Conservation (phyloP, 2,888 invertebrate genomes). For the Prosapia bicincta region DNA sequence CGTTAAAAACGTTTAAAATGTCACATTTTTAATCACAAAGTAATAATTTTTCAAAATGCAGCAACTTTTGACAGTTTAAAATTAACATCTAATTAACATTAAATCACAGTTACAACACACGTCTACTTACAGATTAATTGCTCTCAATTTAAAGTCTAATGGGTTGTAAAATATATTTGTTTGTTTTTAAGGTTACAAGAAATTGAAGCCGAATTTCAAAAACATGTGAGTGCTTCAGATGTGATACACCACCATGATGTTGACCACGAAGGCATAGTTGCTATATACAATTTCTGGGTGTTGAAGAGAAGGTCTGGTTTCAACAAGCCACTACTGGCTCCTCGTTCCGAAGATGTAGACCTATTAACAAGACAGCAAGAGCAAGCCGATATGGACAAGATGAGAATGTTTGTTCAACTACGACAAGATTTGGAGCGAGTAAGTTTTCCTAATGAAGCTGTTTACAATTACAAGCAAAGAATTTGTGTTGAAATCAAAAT, state of each 20-base stretch:
- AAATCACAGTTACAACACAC: too few species aligned
- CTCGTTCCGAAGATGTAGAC: constrained; percentile 78
- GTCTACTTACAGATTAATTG: too few species aligned
- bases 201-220: constrained; percentile 92
- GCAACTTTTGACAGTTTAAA: too few species aligned
- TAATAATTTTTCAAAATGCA: too few species aligned
- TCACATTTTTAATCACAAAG: too few species aligned
- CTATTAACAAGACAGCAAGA: constrained; percentile 74
- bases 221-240: constrained; percentile 82
- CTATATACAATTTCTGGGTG: constrained; percentile 96
- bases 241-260: constrained; percentile 77
- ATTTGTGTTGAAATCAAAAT: too few species aligned
- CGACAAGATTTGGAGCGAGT: constrained; percentile 93
- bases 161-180: not conserved
- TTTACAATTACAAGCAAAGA: too few species aligned
- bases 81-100: too few species aligned
- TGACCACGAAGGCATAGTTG: constrained; percentile 78
- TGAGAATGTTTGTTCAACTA: constrained; percentile 94
- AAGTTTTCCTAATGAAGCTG: too few species aligned
- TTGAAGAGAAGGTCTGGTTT: constrained; percentile 84
- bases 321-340: constrained; percentile 80
- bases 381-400: constrained; percentile 87
- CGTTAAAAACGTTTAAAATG: too few species aligned
- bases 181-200: constrained; percentile 66
- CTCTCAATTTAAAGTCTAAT: too few species aligned